Evolutionary conservation across 2,888 invertebrate genomes (phyloP), one percentile per base, ranked within the genome.

Genomic region (Leptopilina syphax): DNA sequence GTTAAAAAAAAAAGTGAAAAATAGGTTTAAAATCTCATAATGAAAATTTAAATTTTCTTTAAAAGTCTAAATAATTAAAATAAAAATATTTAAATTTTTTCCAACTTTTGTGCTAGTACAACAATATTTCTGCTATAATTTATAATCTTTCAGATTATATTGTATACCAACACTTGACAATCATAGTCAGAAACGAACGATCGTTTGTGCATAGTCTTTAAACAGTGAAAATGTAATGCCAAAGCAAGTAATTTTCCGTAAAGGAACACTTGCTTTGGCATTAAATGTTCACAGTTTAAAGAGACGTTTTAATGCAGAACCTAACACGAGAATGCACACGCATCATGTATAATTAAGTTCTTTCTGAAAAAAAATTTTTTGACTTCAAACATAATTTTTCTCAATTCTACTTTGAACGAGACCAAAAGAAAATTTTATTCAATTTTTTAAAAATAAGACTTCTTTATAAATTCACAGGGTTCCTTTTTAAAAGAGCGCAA

Each of bases 271-370:
- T 81, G 80, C 83, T 83, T 83, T 85, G 80, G 67, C 82, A 77
- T 81, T 79, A 8, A 3, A 77, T 80, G 79, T 81, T 82, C 68
- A 81, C 81, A 84, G 86, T 88, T 50, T 87, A 87, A 87, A 85
- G 84, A 86, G 82, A 85, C 81, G 82, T 81, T 81, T 79, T 83
- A 82, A 82, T 79, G 83, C 79, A 78, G 83, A 66, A n/a, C 63
- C 54, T 47, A 65, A 54, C 50, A 34, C 12, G 27, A 70, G 27
- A 7, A 13, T 73, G 54, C 73, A 73, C 73, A 73, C 27, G 54
- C 67, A 41, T 44, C 41, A 47, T 57, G 13, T 73, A 34, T 73
- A 73, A 73, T 73, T 73, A 73, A 8, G 27, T 73, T 9, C 34
- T 54, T 34, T 41, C 6, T n/a, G 12, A 10, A 54, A 73, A 57